Evolutionary conservation across 2,888 invertebrate genomes (phyloP).

Genomic region (Caenorhabditis wallacei): DNA sequence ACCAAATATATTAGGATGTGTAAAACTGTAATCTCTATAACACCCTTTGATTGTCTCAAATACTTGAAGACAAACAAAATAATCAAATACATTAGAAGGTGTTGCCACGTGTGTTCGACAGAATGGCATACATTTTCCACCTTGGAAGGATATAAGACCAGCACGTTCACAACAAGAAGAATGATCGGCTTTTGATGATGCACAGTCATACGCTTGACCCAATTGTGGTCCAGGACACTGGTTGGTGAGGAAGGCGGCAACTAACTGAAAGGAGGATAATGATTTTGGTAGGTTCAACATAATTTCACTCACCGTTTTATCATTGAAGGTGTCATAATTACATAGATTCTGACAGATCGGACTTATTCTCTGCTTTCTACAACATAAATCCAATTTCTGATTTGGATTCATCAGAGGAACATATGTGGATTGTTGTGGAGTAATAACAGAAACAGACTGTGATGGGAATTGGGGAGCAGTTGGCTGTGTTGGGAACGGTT

Average conservation of each 20-base stretch:
- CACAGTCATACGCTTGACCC: constrained; percentile 81
- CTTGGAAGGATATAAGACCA: constrained; percentile 74
- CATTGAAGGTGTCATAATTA: constrained; percentile 81
- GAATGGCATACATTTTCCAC: constrained; percentile 81
- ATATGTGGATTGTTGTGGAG: constrained; percentile 37
- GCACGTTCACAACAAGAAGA: constrained; percentile 74
- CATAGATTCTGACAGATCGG: constrained; percentile 78
- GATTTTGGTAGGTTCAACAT: background rate
- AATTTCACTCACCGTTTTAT: constrained; percentile 75
- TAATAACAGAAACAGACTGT: constrained; percentile 31
- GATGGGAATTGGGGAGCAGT: constrained; percentile 37
- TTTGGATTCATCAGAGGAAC: constrained; percentile 75
- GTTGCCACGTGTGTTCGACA: constrained; percentile 79
- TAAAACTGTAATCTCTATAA: constrained; percentile 74
- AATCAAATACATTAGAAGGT: constrained; percentile 80
- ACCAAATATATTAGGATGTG: constrained; percentile 80
- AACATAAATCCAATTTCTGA: constrained; percentile 80
- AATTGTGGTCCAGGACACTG: constrained; percentile 81
- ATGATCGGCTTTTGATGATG: constrained; percentile 79
- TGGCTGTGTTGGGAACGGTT: constrained; percentile 24
- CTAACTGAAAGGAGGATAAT: constrained; percentile 71
- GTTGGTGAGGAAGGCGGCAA: constrained; percentile 78
- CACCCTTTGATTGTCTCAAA: constrained; percentile 72
- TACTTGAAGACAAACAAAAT: constrained; percentile 77
- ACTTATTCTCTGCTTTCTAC: constrained; percentile 76